phyloP scores from a whole-genome alignment of 2,888 invertebrate genomes.

The Cheilosia pagana region DNA sequence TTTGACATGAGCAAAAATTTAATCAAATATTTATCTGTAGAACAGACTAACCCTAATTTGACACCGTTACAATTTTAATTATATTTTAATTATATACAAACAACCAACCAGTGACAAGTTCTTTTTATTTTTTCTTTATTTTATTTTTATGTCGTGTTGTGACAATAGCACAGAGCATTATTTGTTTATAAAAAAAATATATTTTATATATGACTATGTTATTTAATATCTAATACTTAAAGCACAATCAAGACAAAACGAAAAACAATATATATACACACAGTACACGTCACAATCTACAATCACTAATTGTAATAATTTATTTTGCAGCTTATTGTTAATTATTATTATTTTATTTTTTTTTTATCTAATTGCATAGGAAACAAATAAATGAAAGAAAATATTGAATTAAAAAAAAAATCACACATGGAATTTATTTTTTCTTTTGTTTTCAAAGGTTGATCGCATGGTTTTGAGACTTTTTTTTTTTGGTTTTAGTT shows the following conservation, averaged over 20 bases:
- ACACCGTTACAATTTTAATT: conserved; percentile 11
- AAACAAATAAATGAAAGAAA: conserved; percentile 68
- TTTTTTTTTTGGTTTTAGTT: neutral
- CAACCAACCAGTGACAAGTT: neutral
- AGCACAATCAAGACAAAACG: conserved; percentile 73
- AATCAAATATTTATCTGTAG: conserved; percentile 59
- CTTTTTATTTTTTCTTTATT: conserved; percentile 56
- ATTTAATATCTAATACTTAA: conserved; percentile 74
- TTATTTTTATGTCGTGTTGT: conserved; percentile 50
- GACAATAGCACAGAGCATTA: conserved; percentile 34
- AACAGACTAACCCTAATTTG: conserved; percentile 21
- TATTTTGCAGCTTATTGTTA: conserved; percentile 75
- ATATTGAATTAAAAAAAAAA: conserved; percentile 62
- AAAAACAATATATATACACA: conserved; percentile 29
- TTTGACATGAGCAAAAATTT: conserved; percentile 83
- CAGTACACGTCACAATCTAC: conserved; percentile 74
- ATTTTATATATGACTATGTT: conserved; percentile 61
- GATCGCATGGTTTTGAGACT: conserved; percentile 4
- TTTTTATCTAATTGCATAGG: conserved; percentile 74
- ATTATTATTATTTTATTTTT: conserved; percentile 73
- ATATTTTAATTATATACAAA: conserved; percentile 20
- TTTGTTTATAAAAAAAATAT: conserved; percentile 49
- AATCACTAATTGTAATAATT: conserved; percentile 75
- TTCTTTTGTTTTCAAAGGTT: conserved; percentile 20
- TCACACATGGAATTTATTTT: conserved; percentile 10